Base-by-base conservation (phyloP, 2,888 invertebrate species). In the Cephus pulcher region DNA sequence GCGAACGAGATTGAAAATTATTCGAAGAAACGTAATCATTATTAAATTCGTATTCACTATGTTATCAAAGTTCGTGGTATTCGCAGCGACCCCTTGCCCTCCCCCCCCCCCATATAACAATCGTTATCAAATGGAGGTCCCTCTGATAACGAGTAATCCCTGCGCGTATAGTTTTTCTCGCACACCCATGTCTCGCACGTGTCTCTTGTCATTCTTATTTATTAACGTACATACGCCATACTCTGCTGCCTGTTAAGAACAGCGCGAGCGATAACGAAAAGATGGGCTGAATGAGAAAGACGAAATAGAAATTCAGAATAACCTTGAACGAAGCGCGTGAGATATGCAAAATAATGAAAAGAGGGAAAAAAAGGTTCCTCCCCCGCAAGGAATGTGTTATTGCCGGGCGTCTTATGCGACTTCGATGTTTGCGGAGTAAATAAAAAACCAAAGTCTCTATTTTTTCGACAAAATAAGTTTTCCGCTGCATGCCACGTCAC, bases 11-110 rank as follows among this genome's bases (percentile, higher is more conserved):
- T 40, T 40, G 1, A 40, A 56, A 23, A 0, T 56, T 2, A 0
- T 56, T 56, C 9, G 12, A 74, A 34, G 37, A 74, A 35, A 35
- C 12, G 23, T 35, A 12, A 34, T 0, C 70, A 33, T 32, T 75
- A 70, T 78, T 75, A 78, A 79, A 79, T 74, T 77, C 34, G 40
- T 76, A 73, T 78, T 81, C 75, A 81, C 74, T 70, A 37, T 75
- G 68, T 79, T 82, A 84, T 81, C 80, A 33, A 68, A 32, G 12
- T 32, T n/a, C 4, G 70, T 34, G 56, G 11, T 69, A 71, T 77
- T 69, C 30, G 33, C 71, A 71, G n/a, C 70, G 79, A 80, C 85
- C 83, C 84, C 84, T 81, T 33, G 33, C 75, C 1, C 86, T 83
- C 82, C 84, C 83, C 76, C 1, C 1, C 11, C 34, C 23, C 35